Percentiles rank a stretch among this genome's conserved stretches.
phyloP scores from a whole-genome alignment of 1,140 invertebrate genomes.

The Heterodera schachtii region DNA sequence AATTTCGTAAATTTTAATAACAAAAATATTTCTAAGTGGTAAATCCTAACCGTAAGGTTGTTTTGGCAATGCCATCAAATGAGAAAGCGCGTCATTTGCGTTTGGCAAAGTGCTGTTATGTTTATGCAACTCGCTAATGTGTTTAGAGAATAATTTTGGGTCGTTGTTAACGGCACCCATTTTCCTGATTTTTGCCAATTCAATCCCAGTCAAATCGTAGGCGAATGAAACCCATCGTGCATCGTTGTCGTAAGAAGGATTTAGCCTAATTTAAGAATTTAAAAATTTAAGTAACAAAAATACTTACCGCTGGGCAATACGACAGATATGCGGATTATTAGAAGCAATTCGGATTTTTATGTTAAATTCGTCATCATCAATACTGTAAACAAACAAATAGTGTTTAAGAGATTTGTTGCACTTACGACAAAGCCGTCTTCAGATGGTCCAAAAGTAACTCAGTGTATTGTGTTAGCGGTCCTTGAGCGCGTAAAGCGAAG shows the following conservation, averaged over 20 bases:
- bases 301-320: conserved; percentile 42
- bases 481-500: conserved; percentile 56
- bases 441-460: conserved; percentile 56
- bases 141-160: conserved; percentile 11
- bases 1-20: too few species aligned
- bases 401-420: background rate
- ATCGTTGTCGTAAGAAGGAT: conserved; percentile 55
- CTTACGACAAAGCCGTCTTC: conserved; percentile 50
- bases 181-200: conserved; percentile 34
- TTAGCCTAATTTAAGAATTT: conserved; percentile 32
- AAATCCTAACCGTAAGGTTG: conserved; percentile 38
- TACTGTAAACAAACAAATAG: conserved; percentile 42
- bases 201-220: conserved; percentile 25
- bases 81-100: conserved; percentile 28
- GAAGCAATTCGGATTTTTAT: conserved; percentile 28
- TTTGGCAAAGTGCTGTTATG: conserved; percentile 23
- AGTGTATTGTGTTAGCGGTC: conserved; percentile 56
- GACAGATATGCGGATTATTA: conserved; percentile 43
- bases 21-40: background rate
- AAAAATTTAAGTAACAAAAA: conserved; percentile 21
- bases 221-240: conserved; percentile 43
- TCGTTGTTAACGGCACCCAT: conserved; percentile 12
- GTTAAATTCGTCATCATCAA: conserved; percentile 47
- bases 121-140: conserved; percentile 22
- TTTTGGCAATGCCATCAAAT: conserved; percentile 43